Conservation (phyloP, 2,888 invertebrate species). For the Latrodectus elegans region DNA sequence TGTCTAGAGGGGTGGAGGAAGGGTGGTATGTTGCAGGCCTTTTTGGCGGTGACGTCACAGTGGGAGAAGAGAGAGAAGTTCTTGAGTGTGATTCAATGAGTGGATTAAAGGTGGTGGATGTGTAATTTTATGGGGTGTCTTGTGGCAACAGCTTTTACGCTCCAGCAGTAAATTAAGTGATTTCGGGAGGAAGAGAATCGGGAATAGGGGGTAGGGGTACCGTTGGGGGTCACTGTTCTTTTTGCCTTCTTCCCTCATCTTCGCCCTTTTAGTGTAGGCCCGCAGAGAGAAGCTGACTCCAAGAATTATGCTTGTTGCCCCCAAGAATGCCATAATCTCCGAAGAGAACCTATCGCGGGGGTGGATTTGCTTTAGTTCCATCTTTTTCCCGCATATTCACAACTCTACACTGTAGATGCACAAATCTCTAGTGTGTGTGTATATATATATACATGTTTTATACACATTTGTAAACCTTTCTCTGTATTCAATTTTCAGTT, state of each 20-base stretch:
- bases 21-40: conserved; percentile 19
- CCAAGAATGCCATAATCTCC: too few species aligned
- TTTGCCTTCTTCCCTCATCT: not conserved
- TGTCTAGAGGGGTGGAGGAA: conserved; percentile 46
- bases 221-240: conserved; percentile 13
- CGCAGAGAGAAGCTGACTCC: not conserved
- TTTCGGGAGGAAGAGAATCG: conserved; percentile 16
- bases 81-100: conserved; percentile 65
- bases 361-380: too few species aligned
- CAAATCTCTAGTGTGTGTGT: too few species aligned
- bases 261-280: not conserved
- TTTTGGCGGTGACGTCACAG: conserved; percentile 61
- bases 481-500: too few species aligned
- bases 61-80: not conserved
- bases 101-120: conserved; percentile 55
- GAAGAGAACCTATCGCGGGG: too few species aligned
- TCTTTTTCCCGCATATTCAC: too few species aligned
- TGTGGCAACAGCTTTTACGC: conserved; percentile 65
- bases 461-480: too few species aligned
- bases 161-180: conserved; percentile 64
- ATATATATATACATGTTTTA: too few species aligned
- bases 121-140: conserved; percentile 64
- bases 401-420: too few species aligned
- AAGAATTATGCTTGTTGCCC: not conserved
- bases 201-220: not conserved